Base-by-base conservation (phyloP, 1,140 invertebrate species). In the Drosophila eugracilis region DNA sequence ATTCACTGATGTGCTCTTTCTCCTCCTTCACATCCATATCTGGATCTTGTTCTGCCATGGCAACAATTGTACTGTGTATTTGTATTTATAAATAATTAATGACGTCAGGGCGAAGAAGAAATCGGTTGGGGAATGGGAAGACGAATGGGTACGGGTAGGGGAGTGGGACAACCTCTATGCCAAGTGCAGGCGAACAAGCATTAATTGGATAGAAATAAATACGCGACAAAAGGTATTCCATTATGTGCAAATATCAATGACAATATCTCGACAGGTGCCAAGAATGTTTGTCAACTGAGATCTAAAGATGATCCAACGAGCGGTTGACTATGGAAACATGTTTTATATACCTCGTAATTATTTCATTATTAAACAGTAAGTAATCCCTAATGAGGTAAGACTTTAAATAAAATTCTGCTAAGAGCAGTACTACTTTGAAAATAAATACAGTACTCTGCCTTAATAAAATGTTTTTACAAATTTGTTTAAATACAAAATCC, bases 21-120 rank as follows among this genome's bases (percentile, higher is more conserved):
- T 37, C 17, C 44, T 14, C 17, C 17, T 28, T 62, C 19, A 28
- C 55, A 21, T 30, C 39, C 30, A 37, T 47, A 37, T 72, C 71
- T 30, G 44, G 22, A 37, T 72, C 71, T 30, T 34, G 22, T 37
- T 39, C 49, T 65, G 26, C 21, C 37, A 59, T 59, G 48, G 50
- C 69, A 65, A 84, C 57, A 60, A 78, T 59, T 74, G 62, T 60
- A 36, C 49, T 42, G 32, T 62, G 34, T 41, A 53, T 37, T 63
- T 65, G 65, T 42, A 36, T 50, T 57, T 52, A 78, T 83, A 59
- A 79, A 85, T 85, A 62, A 85, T 85, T 78, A 53, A 83, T 70
- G 63, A 32, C 5, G 41, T 6, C 6, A n/a, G 41, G 30, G 30
- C n/a, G 7, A 32, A 15, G 53, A 26, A 52, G 53, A 1, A 4